These are phyloP conservation scores for Mixornis gularis DNA, from an alignment of 2,113 vertebrate species.

Conservation along the genomic window DNA sequence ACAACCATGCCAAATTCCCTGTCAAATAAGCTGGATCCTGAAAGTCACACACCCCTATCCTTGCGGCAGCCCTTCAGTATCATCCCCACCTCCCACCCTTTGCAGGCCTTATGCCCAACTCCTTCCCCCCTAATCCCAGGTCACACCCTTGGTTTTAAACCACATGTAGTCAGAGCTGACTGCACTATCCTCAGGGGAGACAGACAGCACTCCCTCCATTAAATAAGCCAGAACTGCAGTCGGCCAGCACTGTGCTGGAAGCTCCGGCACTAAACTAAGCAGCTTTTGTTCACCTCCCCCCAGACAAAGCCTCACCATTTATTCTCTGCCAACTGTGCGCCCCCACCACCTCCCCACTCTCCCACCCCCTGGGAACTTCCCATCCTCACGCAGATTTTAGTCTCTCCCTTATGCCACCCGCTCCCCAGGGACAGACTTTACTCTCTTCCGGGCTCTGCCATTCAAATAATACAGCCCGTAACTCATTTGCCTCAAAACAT, in stretches of 20 bases:
- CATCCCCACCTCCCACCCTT: background rate
- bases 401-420: background rate
- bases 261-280: background rate
- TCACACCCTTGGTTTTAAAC: background rate
- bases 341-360: background rate
- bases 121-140: background rate
- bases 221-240: background rate
- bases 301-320: slow-evolving; percentile 38
- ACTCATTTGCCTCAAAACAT: background rate
- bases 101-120: fast-evolving
- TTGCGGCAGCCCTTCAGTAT: background rate
- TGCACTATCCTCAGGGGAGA: background rate
- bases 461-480: background rate
- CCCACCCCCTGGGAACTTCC: slow-evolving; percentile 11
- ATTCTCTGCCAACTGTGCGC: background rate
- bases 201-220: background rate
- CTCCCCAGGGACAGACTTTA: background rate
- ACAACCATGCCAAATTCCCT: background rate
- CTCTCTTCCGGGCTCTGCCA: background rate
- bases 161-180: background rate
- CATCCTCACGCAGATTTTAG: background rate
- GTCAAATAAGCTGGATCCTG: background rate
- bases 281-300: slow-evolving; percentile 20
- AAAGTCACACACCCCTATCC: background rate
- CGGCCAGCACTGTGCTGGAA: background rate